Evolutionary conservation across 1,140 invertebrate genomes (phyloP).

Genomic region (Drosophila elegans): DNA sequence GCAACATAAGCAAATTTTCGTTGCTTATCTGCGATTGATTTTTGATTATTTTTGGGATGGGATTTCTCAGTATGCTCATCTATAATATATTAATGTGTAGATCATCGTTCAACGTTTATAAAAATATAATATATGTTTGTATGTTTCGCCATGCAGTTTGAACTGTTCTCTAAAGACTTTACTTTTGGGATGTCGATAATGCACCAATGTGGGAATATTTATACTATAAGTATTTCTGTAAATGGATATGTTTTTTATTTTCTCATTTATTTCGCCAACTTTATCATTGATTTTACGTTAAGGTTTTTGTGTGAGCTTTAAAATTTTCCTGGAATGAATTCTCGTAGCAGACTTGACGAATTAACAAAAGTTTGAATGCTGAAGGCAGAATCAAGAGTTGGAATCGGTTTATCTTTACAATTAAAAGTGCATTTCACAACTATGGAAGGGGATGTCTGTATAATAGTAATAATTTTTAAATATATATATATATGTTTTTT

Average conservation of each 20-base stretch:
- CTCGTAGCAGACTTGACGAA: conserved; percentile 8
- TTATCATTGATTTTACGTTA: conserved; percentile 7
- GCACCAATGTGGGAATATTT: conserved; percentile 25
- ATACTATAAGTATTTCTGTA: conserved; percentile 28
- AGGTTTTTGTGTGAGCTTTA: not conserved
- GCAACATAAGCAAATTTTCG: conserved; percentile 35
- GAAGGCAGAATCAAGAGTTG: conserved; percentile 32
- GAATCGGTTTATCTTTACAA: conserved; percentile 7
- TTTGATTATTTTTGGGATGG: conserved; percentile 13
- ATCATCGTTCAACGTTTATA: conserved; percentile 28
- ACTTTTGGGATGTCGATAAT: conserved; percentile 17
- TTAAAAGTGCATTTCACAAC: not conserved
- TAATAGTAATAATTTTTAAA: not conserved
- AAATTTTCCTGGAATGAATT: conserved; percentile 27
- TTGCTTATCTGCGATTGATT: conserved; percentile 28
- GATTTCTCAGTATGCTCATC: conserved; percentile 20
- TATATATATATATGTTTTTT: conserved; percentile 5
- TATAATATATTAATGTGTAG: conserved; percentile 28
- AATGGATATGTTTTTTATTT: conserved; percentile 42
- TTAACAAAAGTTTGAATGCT: conserved; percentile 11
- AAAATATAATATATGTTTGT: conserved; percentile 29
- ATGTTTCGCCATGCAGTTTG: conserved; percentile 29
- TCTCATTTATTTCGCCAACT: not conserved
- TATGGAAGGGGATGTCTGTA: not conserved
- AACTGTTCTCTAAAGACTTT: conserved; percentile 23